Evolutionary conservation across 1,140 invertebrate species (phyloP).

Genomic region (Drosophila miranda): DNA sequence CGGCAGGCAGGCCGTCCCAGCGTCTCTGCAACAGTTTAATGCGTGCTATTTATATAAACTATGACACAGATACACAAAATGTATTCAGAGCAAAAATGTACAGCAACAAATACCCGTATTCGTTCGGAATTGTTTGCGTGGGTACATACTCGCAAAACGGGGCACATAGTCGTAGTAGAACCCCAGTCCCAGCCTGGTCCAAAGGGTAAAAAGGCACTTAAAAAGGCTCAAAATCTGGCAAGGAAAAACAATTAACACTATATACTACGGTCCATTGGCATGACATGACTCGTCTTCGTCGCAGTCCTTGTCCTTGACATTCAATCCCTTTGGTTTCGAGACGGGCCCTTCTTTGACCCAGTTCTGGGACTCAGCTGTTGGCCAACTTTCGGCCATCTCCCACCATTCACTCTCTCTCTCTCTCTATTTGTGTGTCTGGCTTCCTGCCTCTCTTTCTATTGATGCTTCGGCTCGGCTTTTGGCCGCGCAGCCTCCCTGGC

Average conservation of each 20-base stretch:
- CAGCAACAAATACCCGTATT: constrained; percentile 57
- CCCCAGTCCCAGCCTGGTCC: constrained; percentile 4
- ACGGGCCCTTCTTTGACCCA: constrained; percentile 56
- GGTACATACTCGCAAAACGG: constrained; percentile 4
- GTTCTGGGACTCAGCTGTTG: constrained; percentile 51
- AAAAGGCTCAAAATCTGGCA: constrained; percentile 21
- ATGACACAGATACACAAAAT: constrained; percentile 75
- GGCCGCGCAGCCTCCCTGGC: constrained; percentile 63
- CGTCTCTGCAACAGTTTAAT: constrained; percentile 64
- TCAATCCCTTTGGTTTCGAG: constrained; percentile 11
- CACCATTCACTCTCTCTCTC: background rate
- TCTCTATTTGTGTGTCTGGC: constrained; percentile 11
- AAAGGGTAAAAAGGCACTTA: constrained; percentile 32
- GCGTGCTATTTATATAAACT: constrained; percentile 79
- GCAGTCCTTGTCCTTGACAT: constrained; percentile 66
- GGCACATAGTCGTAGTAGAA: constrained; percentile 5
- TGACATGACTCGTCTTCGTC: background rate
- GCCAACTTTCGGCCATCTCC: constrained; percentile 25
- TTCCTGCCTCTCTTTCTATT: constrained; percentile 1
- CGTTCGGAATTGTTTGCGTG: constrained; percentile 12
- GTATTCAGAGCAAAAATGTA: constrained; percentile 78
- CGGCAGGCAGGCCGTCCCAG: background rate
- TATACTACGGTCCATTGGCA: constrained; percentile 10
- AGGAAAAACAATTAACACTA: constrained; percentile 17
- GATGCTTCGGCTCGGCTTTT: constrained; percentile 27